Base-by-base conservation (phyloP, 2,888 invertebrate species). In the Pheosia tremula region DNA sequence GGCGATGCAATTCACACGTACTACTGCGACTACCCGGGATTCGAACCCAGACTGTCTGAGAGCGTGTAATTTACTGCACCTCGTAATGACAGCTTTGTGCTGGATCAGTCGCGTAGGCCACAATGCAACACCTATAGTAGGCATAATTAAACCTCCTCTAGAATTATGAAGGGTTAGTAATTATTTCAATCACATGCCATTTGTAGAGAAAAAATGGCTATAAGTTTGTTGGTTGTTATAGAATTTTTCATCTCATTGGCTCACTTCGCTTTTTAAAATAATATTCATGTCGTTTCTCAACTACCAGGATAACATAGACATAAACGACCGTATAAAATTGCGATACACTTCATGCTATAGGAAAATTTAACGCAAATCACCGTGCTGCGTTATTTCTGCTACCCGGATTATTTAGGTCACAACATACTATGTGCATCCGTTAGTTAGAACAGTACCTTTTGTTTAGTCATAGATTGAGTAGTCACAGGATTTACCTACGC, bases 1-100 rank as follows among this genome's bases (percentile, higher is more conserved):
- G 62, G 66, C 59, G 68, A 64, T 66, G 78, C 66, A 63, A 69
- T 73, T 71, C 76, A 78, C 75, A 75, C 76, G 68, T 75, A 62
- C 67, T 63, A 24, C 24, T 67, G 69, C 4, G 11, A 37, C 53
- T 10, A 55, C 67, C 38, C 65, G 63, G 68, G 75, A 75, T 69
- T 77, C 74, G 74, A 77, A 76, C 68, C 66, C n/a, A 54, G 59
- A 52, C 58, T 64, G 74, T 71, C 68, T 74, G 72, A 72, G 77
- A 63, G 68, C 64, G 71, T 65, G 75, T 67, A 72, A 72, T 78
- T 76, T 71, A 61, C 68, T 58, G 61, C 59, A 66, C 50, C 53
- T 62, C 24, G 62, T 77, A 74, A 78, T 74, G 78, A 67, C 61
- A 61, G 68, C 71, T 72, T 73, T 76, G 71, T 73, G 58, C 58